These are phyloP conservation scores for Parasteatoda lunata DNA, from an alignment of 2,888 invertebrate species.

Conservation along the genomic window DNA sequence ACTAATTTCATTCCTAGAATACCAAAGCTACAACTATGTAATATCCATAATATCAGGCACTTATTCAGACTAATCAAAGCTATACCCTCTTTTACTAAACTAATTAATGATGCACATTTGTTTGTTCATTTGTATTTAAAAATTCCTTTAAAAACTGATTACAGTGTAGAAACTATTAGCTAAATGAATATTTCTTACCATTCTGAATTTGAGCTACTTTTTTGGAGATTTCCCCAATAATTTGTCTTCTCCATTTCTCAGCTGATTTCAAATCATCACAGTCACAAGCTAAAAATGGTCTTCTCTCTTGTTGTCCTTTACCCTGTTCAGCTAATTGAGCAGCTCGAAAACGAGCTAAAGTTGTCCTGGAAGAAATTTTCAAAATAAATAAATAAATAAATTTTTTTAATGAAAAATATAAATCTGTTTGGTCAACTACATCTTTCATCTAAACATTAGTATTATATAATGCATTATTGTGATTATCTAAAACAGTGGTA, in stretches of 20 bases:
- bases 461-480: not conserved
- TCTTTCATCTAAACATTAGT: not conserved
- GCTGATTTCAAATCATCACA: constrained; percentile 93
- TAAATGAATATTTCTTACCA: constrained; percentile 76
- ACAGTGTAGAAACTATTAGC: too few relatives aligned
- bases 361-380: constrained; percentile 83
- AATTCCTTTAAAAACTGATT: too few relatives aligned
- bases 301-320: constrained; percentile 83
- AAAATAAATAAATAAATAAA: constrained; percentile 35
- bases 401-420: not conserved
- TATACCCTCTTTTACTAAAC: too few relatives aligned
- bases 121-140: too few relatives aligned
- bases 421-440: not conserved
- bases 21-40: too few relatives aligned
- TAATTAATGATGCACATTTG: too few relatives aligned
- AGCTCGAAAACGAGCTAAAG: constrained; percentile 97
- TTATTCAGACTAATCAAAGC: too few relatives aligned
- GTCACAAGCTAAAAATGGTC: constrained; percentile 95
- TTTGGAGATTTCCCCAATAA: constrained; percentile 96
- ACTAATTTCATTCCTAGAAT: too few relatives aligned
- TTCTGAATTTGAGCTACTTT: constrained; percentile 99
- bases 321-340: constrained; percentile 86
- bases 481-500: not conserved
- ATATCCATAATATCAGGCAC: too few relatives aligned
- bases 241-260: constrained; percentile 97